Evolutionary conservation across 2,888 invertebrate species (phyloP), one percentile per base, ranked within the genome.

Genomic region (Tyria jacobaeae): DNA sequence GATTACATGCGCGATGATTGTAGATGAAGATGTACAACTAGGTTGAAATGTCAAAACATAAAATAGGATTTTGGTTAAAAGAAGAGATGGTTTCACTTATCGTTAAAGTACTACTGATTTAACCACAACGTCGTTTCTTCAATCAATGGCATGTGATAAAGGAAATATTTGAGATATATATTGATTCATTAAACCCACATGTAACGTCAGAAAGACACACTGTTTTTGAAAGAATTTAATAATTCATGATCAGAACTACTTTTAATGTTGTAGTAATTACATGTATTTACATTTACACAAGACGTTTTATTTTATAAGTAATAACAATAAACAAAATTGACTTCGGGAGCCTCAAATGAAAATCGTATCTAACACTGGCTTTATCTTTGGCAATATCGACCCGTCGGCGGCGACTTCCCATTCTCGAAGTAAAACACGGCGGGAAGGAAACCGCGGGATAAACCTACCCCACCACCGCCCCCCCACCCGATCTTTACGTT

Each of bases 401-500:
- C 94, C 89, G 93, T 80, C 92, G 92, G 88, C 90, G 89, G 87
- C 92, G 91, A 92, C 92, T 94, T 94, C 93, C 93, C 92, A 93
- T 93, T 91, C 93, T 94, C 92, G 89, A 92, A 94, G 93, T 93
- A 92, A 93, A 94, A 94, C 93, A 93, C 92, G 93, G 89, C 88
- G 92, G 93, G 91, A 90, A 92, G 92, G 92, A 92, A 94, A 94
- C 93, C 93, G 92, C 93, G 93, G 92, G 92, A 92, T 92, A 92
- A 91, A 91, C 92, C 91, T 70, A 87, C 88, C 85, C 75, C 82
- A 69, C 64, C 83, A 62, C 82, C 59, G 44, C 66, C 74, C 82
- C 86, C 82, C 85, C 86, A 79, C 89, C 90, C 91, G 91, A 92
- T 93, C 93, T 93, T 93, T 93, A 93, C 94, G 92, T 92, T 93